Base-by-base conservation (phyloP, 2,888 invertebrate genomes). In the Heliconius cydno region DNA sequence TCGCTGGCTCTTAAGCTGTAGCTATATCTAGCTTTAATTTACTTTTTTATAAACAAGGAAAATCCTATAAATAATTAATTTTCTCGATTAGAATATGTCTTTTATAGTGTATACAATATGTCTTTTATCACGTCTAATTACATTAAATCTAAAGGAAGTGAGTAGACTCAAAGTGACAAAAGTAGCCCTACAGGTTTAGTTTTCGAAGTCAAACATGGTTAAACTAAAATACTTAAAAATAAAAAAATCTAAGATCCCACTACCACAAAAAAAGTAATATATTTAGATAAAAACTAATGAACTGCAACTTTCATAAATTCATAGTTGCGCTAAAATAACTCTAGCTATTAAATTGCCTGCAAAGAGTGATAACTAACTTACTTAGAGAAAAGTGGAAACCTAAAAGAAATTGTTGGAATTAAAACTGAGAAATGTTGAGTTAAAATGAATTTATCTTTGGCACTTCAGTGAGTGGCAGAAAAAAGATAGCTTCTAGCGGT, bases 371-470 rank as follows among this genome's bases (percentile, higher is more conserved):
- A 73, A 73, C 60, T 60, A 60, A 73, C 34, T 52, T 30, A 30
- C 57, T 60, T n/a, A 30, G 13, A 73, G 57, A 30, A 30, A 28
- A n/a, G n/a, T 30, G 22, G 34, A 30, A 60, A n/a, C 73, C 34
- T 57, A n/a, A 34, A 73, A 73, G 73, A 73, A 73, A 60, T 60
- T 22, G 34, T 34, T 7, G 60, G 60, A 73, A 73, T 60, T 73
- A 73, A 73, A 73, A 73, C 60, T 60, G 73, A 60, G 73, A 60
- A 73, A 73, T 73, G 73, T 60, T 57, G 57, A 60, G 73, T 73
- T 34, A 73, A 70, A 73, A 73, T 73, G 34, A 73, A 73, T 73
- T 73, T 60, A 73, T 73, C 72, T 57, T 73, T 73, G 73, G 60
- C 73, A 73, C 60, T 60, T 60, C 73, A n/a, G 73, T 34, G 34